Base-by-base conservation (phyloP, 2,888 invertebrate species). In the Syritta pipiens region DNA sequence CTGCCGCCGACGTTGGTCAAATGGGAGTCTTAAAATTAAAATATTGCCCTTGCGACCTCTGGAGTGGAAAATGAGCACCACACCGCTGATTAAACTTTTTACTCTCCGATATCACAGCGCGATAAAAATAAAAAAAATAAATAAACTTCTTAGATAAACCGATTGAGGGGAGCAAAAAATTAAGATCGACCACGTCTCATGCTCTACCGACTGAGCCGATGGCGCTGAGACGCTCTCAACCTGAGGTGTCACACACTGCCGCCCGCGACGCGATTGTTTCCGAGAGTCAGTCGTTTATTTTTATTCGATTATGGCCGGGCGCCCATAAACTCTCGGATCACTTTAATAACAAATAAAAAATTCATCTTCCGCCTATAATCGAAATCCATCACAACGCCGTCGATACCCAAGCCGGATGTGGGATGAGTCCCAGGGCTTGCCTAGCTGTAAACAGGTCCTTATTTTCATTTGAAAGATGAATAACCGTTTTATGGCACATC, bases 111-210 rank as follows among this genome's bases (percentile, higher is more conserved):
- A 63, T 63, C 28, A 49, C 37, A 2, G 35, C 28, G 28, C n/a
- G n/a, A n/a, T n/a, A 9, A 14, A 14, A 9, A 5, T 5, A 37
- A 6, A 14, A 44, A 30, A 40, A 55, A 46, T 59, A 44, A 37
- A 2, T 12, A n/a, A n/a, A n/a, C n/a, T n/a, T n/a, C n/a, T n/a
- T n/a, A n/a, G 19, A 62, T 10, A 19, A 6, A 86, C 86, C 87
- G 86, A 88, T 88, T 85, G 86, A 88, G 87, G 87, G 88, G 86
- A 87, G 88, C 87, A 87, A 88, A 88, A 88, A 86, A 88, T 88
- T 87, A 88, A 87, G 88, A 87, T n/a, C n/a, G n/a, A n/a, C n/a
- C n/a, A n/a, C n/a, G 88, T 87, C 87, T 87, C 87, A 86, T 87
- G 86, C 87, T 88, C 87, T 88, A 87, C 88, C 87, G 88, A 88